A percentile compares a stretch with the other conserved stretches of the same genome.
Conservation (phyloP, 2,888 invertebrate species). For the Theodoxus fluviatilis region DNA sequence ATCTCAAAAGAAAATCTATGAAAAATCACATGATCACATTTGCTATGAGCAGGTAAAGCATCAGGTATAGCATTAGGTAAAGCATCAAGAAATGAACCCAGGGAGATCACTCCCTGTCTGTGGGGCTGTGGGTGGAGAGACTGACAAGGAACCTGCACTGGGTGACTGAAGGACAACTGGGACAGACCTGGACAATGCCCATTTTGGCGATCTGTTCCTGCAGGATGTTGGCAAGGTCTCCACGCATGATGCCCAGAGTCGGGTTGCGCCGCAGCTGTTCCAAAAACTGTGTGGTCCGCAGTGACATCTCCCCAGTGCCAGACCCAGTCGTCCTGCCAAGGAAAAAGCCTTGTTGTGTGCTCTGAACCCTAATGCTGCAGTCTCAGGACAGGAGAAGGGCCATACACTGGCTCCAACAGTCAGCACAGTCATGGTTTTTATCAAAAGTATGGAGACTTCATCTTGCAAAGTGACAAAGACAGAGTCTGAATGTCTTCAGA, state of each 20-base stretch:
- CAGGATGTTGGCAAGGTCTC: conserved; percentile 53
- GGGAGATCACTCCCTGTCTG: too few relatives aligned
- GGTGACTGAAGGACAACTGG: too few relatives aligned
- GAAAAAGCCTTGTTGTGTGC: background rate
- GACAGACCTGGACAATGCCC: too few relatives aligned
- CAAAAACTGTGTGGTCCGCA: conserved; percentile 51
- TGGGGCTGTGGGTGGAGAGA: too few relatives aligned
- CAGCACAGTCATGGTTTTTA: background rate
- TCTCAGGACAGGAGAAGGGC: background rate
- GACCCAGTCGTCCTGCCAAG: conserved; percentile 28
- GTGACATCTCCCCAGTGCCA: conserved; percentile 42
- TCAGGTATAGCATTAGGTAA: too few relatives aligned
- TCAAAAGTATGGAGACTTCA: background rate
- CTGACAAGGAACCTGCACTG: too few relatives aligned
- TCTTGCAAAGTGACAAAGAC: too few relatives aligned
- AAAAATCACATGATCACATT: too few relatives aligned
- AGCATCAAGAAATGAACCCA: too few relatives aligned
- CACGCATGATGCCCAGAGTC: conserved; percentile 52
- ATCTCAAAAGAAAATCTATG: too few relatives aligned
- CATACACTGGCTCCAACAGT: conserved; percentile 3
- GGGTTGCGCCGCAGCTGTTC: conserved; percentile 55
- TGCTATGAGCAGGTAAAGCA: too few relatives aligned
- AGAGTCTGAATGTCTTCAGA: background rate
- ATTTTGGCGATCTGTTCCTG: conserved; percentile 55
- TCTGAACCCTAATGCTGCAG: background rate